Conservation (phyloP, 1,140 invertebrate species). For the Triops cancriformis region DNA sequence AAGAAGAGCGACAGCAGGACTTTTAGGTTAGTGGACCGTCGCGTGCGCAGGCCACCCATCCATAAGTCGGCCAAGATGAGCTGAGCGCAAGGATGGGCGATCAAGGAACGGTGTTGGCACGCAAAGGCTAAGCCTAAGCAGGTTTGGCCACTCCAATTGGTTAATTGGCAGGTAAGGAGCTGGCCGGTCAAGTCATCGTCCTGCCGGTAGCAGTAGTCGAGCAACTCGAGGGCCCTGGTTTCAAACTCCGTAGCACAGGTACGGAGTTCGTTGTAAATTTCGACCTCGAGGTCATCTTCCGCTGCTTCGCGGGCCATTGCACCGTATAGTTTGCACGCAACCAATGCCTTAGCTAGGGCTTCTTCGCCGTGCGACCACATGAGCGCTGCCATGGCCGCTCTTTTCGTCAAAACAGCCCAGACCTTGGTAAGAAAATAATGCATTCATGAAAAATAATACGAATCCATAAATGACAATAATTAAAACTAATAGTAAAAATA, state of each 20-base stretch:
- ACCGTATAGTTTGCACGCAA: conserved; percentile 90
- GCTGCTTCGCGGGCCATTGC: conserved; percentile 93
- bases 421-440: conserved; percentile 46
- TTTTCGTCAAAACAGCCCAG: conserved; percentile 93
- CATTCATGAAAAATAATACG: too few species aligned
- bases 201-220: conserved; percentile 92
- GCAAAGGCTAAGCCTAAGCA: conserved; percentile 89
- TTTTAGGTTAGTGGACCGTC: conserved; percentile 90
- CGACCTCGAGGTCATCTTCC: conserved; percentile 92
- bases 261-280: conserved; percentile 83
- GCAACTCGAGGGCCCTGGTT: conserved; percentile 73
- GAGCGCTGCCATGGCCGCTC: conserved; percentile 88
- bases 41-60: conserved; percentile 92
- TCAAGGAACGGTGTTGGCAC: conserved; percentile 82
- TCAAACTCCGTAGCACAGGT: conserved; percentile 81
- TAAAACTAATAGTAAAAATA: too few species aligned
- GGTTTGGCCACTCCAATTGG: conserved; percentile 95
- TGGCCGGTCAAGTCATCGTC: conserved; percentile 92
- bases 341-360: conserved; percentile 86
- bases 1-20: conserved; percentile 82
- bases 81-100: conserved; percentile 95
- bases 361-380: conserved; percentile 99
- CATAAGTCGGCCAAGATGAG: conserved; percentile 94
- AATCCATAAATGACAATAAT: too few species aligned
- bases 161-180: conserved; percentile 86